Evolutionary conservation across 2,113 vertebrate species (phyloP), one percentile per base, ranked within the genome.

Genomic region (Cavia aperea): DNA sequence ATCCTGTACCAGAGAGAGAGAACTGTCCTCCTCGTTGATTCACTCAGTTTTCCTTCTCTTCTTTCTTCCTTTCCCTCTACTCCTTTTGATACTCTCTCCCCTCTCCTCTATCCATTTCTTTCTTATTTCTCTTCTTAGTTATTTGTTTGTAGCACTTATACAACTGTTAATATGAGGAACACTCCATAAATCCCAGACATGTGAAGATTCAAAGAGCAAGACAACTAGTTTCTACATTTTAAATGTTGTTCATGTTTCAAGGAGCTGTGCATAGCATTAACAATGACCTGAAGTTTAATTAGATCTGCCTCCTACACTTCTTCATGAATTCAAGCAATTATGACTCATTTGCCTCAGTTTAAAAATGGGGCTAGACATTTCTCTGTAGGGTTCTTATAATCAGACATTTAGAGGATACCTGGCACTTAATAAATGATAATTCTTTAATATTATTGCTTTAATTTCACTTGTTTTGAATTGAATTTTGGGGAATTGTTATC

Each of bases 11-110:
- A 56, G 54, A 84, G 1, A 46, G 43, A 46, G 4, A 66, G 16
- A 78, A 70, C 1, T 9, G 29, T 31, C 7, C 11, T 31, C 13
- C 14, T 72, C 33, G 51, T 43, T 39, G 13, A 2, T 26, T 16
- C 2, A 14, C 29, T 16, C 13, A 26, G 7, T 19, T 14, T n/a
- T 16, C 11, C 31, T 75, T 51, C 33, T 6, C 16, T 11, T 5
- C 10, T 72, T 3, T 19, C 11, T 15, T 54, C 33, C 9, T 18
- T 23, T 11, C 29, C 18, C 10, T 23, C 60, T 8, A n/a, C 21
- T 18, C 66, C 29, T 2, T 7, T 4, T 11, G 21, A 8, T 65
- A 0, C 7, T 8, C 8, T 5, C 6, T 1, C 21, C 4, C 1
- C 21, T 2, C 15, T 18, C 26, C 36, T 9, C 23, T 12, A 24